Evolutionary conservation across 1,140 invertebrate genomes (phyloP).

Genomic region (Uloborus diversus): DNA sequence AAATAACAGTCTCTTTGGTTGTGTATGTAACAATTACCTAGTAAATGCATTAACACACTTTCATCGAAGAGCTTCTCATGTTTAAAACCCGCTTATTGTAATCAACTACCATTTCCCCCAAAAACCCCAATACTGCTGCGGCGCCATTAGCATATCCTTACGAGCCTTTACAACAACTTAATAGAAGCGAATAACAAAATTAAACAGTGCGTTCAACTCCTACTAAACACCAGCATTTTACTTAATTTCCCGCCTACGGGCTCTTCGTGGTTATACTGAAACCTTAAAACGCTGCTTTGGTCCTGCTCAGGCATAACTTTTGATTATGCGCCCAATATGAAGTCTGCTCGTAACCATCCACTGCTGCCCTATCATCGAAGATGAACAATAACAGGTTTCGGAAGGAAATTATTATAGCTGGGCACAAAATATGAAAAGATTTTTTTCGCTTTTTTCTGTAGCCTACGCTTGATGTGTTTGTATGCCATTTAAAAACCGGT

Average conservation of each 20-base stretch:
- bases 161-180: background rate
- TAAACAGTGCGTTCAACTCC: slow-evolving; percentile 19
- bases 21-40: background rate
- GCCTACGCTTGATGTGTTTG: slow-evolving; percentile 20
- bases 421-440: too few species aligned
- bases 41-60: too few species aligned
- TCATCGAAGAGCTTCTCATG: too few species aligned
- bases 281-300: too few species aligned
- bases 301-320: too few species aligned
- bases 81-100: too few species aligned
- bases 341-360: background rate
- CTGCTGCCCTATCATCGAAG: too few species aligned
- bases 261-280: background rate
- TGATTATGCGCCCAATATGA: background rate
- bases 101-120: too few species aligned
- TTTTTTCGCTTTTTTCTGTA: slow-evolving; percentile 9
- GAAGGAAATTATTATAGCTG: slow-evolving; percentile 27
- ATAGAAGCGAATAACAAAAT: slow-evolving; percentile 8
- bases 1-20: background rate
- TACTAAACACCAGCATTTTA: slow-evolving; percentile 34
- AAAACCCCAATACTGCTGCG: too few species aligned
- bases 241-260: slow-evolving; percentile 7
- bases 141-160: background rate
- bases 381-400: slow-evolving; percentile 37
- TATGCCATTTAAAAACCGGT: slow-evolving; percentile 17